Evolutionary conservation across 2,888 invertebrate genomes (phyloP), one percentile per base, ranked within the genome.

Genomic region (Mayetiola destructor): DNA sequence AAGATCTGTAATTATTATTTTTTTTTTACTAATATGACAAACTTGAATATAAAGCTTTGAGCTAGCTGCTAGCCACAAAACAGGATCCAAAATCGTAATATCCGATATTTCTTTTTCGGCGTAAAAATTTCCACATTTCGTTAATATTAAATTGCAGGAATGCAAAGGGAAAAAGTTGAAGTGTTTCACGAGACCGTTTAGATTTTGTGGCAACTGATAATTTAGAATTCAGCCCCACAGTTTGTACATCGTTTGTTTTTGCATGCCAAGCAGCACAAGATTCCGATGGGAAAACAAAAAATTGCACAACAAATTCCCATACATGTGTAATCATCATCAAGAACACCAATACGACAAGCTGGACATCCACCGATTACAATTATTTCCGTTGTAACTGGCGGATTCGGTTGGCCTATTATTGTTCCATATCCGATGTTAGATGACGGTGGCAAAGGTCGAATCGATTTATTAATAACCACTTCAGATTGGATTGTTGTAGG

Each of bases 241-340:
- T 90, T 89, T 2, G 85, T 82, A 71, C 93, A 93, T 62, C 88
- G 80, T 64, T 85, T 81, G 66, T 89, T 88, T 66, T 85, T 84
- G 70, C 90, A 77, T 32, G 87, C 80, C 55, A 93, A 75, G 68
- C 93, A 93, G 68, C 90, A 92, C 9, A 93, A 71, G 60, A 93
- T 82, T 32, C 93, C 93, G 36, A 90, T 56, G 0, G 93, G 93
- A 67, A 93, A 93, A 71, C 86, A 89, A 30, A 87, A 73, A 60
- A 91, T 85, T 20, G 89, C 89, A 71, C 90, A 90, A 57, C 85
- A 73, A 14, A 93, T 76, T 58, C 91, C 93, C 48, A 88, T 75
- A 65, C 87, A 86, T 0, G 90, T 85, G 70, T 84, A 92, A 66
- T 90, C 88, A 64, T 91, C 90, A 72, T 91, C 88, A 40, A 92